Percentiles rank a stretch among this genome's conserved stretches.
Conservation (phyloP, 2,113 vertebrate species). For the Gallinago media region DNA sequence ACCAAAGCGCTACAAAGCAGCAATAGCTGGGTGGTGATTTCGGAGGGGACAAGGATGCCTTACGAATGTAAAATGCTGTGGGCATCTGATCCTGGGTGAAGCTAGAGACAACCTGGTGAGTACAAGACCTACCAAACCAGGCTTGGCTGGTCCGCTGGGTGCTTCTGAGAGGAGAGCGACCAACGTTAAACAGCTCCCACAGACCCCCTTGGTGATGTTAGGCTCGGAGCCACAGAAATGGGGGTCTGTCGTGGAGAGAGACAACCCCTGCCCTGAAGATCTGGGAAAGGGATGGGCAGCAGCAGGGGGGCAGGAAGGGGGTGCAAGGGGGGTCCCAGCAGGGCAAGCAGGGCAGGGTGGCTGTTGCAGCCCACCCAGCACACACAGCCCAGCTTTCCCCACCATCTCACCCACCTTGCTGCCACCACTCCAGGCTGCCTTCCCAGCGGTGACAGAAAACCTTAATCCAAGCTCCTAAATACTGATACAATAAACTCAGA, state of each 20-base stretch:
- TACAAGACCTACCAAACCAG: background rate
- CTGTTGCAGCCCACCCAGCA: accelerated
- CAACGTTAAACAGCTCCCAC: background rate
- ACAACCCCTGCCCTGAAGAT: background rate
- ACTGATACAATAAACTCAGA: background rate
- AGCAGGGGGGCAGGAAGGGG: background rate
- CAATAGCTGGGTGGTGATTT: background rate
- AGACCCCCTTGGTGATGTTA: background rate
- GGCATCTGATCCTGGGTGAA: background rate
- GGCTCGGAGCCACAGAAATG: accelerated
- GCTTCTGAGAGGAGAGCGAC: background rate
- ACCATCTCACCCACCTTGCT: accelerated
- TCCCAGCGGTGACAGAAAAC: background rate
- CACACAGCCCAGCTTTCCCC: background rate
- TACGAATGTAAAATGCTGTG: background rate
- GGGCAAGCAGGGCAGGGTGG: background rate
- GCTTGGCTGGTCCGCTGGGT: background rate
- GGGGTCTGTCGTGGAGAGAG: background rate
- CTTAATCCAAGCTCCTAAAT: background rate
- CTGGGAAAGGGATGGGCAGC: accelerated
- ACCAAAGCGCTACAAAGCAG: background rate
- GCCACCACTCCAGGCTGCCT: accelerated
- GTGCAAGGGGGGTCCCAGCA: background rate
- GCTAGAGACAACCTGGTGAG: background rate
- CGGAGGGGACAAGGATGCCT: background rate